phyloP scores from a whole-genome alignment of 2,113 vertebrate species.

The Phylloscopus trochilus region DNA sequence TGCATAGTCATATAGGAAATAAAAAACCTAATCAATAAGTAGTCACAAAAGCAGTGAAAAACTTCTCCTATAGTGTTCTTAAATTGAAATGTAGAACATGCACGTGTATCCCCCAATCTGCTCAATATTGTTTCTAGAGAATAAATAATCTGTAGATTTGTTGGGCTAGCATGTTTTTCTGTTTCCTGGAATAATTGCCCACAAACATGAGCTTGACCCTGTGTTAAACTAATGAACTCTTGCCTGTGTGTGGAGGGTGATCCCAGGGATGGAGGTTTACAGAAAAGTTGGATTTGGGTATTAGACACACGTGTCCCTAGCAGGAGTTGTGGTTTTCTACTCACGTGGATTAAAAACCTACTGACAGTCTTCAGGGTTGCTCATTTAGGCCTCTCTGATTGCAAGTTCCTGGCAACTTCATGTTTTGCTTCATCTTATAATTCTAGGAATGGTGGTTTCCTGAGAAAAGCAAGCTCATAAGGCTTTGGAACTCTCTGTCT shows the following conservation, averaged over 20 bases:
- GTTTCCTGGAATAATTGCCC: not conserved
- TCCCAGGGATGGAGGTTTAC: not conserved
- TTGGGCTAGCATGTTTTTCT: not conserved
- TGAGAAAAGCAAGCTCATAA: not conserved
- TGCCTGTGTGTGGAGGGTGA: not conserved
- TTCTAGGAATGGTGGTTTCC: constrained; percentile 11
- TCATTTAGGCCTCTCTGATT: constrained; percentile 10
- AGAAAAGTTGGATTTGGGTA: not conserved
- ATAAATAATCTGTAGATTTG: not conserved
- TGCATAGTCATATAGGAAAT: not conserved
- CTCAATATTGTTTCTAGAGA: not conserved
- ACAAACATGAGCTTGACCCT: not conserved
- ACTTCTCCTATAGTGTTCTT: not conserved
- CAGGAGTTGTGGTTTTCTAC: not conserved
- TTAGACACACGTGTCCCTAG: not conserved
- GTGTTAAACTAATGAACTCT: not conserved
- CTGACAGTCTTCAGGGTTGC: not conserved
- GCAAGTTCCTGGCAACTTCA: not conserved
- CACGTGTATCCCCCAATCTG: not conserved
- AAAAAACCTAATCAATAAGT: not conserved
- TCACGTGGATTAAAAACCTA: not conserved
- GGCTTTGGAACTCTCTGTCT: not conserved
- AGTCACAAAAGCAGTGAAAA: not conserved
- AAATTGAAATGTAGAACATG: not conserved
- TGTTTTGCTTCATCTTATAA: not conserved